Evolutionary conservation across 2,888 invertebrate species (phyloP), one percentile per base, ranked within the genome.

Genomic region (Cheilosia impressa): DNA sequence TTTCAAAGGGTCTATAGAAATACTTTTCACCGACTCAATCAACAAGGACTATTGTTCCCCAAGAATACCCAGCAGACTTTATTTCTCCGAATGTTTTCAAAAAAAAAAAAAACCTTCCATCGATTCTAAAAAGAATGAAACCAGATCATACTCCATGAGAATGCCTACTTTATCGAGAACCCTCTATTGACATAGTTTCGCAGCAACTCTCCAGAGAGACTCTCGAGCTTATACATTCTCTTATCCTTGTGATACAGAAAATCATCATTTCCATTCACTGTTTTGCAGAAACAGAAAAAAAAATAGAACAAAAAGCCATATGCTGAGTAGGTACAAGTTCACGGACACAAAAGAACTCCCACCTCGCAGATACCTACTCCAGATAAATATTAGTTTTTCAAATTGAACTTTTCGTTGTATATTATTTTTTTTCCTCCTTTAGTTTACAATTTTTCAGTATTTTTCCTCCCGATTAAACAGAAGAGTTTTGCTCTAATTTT

Each of bases 351-450:
- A 52, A 53, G 15, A 22, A n/a, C 24, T 66, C 24, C 43, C 27
- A 24, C 41, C 43, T 43, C 41, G 31, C 22, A 68, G 55, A 47
- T 45, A 57, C 63, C 47, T 47, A 75, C 83, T 84, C 43, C 63
- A 79, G 83, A 84, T 79, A 79, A 84, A 84, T 84, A 84, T 84
- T 84, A 79, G 79, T 79, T 79, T 84, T 83, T 50, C 43, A 38
- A 17, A 65, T 43, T 43, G 45, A 60, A 38, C 38, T 57, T 57
- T 17, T 19, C 2, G 38, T 58, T 58, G 31, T 0, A 2, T 2
- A 31, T 43, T 31, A 71, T 53, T 72, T 9, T 2, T 5, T 63
- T 5, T 4, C 24, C 24, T 22, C 22, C 22, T 24, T 43, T 19
- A 55, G 57, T 79, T 55, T 66, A 41, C 57, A 78, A 60, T 63